Evolutionary conservation across 2,888 invertebrate genomes (phyloP), one percentile per base, ranked within the genome.

Genomic region (Lasioglossum marginatum): DNA sequence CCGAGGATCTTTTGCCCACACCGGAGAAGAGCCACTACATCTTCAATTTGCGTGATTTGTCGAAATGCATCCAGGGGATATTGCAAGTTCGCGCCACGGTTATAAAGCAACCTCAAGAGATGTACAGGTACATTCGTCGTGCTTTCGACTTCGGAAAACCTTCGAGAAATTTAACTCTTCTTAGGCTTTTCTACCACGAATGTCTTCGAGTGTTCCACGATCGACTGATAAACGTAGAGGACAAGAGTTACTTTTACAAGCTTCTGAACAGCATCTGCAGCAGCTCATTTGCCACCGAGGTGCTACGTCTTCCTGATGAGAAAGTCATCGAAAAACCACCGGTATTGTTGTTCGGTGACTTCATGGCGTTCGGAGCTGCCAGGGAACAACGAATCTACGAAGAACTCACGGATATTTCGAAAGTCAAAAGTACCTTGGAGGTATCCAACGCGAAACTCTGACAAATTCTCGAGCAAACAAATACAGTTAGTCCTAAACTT

Each of bases 11-110:
- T 89, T 95, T 99, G 45, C 99, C 99, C 0, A 99, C 99, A 0
- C 99, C 99, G 0, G 97, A 98, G 43, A 99, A 98, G 94, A 98
- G 98, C 0, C 99, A 99, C 95, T 99, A 99, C 93, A 97, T 99
- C 23, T 99, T 99, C 95, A 99, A 99, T 95, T 95, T 99, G 91
- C 96, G 99, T 72, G 98, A 99, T 95, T 96, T 99, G 66, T 98
- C 98, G 16, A 99, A 98, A 95, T 98, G 98, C 86, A 96, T 98
- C 92, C 98, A 98, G 95, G 98, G 98, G n/a, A 97, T 98, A 14
- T 95, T 98, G 77, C 98, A 98, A 94, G 98, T 98, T 0, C 97
- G 98, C 93, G 96, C 97, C 48, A 96, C 96, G 2, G 96, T 96
- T 73, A 96, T 97, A 95, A 96, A 97, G 74, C 96, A 96, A 68